A percentile compares a stretch with the other conserved stretches of the same genome.
Evolutionary conservation across 2,888 invertebrate genomes (phyloP).

Genomic region (Cryptophagus acutangulus): DNA sequence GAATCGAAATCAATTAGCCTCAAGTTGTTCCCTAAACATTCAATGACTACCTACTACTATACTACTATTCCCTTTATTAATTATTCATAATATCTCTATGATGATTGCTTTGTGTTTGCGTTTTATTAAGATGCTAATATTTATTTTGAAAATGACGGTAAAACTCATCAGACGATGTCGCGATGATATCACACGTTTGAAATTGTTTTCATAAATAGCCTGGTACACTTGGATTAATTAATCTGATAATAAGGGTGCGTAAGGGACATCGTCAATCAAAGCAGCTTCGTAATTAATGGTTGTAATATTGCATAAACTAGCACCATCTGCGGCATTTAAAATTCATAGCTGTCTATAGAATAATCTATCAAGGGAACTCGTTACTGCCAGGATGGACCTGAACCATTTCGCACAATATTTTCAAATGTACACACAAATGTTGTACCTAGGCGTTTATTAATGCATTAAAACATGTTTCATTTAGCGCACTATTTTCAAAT

Average conservation of each 20-base stretch:
- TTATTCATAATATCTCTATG: slow-evolving; percentile 7
- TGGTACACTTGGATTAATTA: slow-evolving; percentile 42
- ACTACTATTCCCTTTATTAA: slow-evolving; percentile 3
- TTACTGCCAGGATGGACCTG: slow-evolving; percentile 14
- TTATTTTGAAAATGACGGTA: too few relatives aligned
- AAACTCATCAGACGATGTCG: too few relatives aligned
- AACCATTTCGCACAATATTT: slow-evolving; percentile 12
- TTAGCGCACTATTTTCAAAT: slow-evolving; percentile 3
- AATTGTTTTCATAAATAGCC: slow-evolving; percentile 27
- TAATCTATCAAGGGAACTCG: slow-evolving; percentile 17
- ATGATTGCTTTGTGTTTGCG: too few relatives aligned
- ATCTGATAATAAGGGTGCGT: slow-evolving; percentile 34
- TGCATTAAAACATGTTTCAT: slow-evolving; percentile 3
- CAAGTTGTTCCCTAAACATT: slow-evolving; percentile 27
- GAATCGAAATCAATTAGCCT: slow-evolving; percentile 43
- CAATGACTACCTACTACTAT: background rate
- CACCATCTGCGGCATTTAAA: slow-evolving; percentile 34
- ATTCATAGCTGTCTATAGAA: slow-evolving; percentile 20
- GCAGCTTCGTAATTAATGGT: slow-evolving; percentile 38
- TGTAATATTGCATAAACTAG: slow-evolving; percentile 32
- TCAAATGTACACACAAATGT: background rate
- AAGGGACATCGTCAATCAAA: slow-evolving; percentile 37
- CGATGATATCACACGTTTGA: too few relatives aligned
- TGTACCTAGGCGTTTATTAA: slow-evolving; percentile 3
- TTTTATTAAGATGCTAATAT: too few relatives aligned